Percentiles rank a stretch among this genome's conserved stretches.
phyloP scores from a whole-genome alignment of 2,797 vertebrate species.

The Rhabdomys pumilio region DNA sequence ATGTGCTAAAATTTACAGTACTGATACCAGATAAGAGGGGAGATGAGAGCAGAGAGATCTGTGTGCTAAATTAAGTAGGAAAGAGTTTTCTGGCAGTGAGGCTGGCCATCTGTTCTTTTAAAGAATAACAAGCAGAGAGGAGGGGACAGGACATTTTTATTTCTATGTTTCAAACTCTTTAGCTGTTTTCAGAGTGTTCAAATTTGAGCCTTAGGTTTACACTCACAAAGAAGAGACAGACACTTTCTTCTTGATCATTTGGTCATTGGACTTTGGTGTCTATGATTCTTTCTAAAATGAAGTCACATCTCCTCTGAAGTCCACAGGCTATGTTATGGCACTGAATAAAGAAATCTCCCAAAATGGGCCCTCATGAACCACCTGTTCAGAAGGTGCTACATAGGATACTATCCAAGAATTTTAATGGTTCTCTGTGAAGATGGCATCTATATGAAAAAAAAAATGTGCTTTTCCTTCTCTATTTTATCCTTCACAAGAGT shows the following conservation, averaged over 20 bases:
- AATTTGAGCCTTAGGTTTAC: conserved; percentile 29
- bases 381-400: not conserved
- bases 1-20: not conserved
- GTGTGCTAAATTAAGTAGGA: not conserved
- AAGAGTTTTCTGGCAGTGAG: not conserved
- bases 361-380: not conserved
- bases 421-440: not conserved
- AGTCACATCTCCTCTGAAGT: not conserved
- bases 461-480: not conserved
- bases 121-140: not conserved
- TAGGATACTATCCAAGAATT: not conserved
- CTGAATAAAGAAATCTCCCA: not conserved
- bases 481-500: not conserved
- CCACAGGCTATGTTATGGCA: not conserved
- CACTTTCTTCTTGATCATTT: not conserved
- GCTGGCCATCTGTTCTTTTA: not conserved
- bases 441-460: not conserved
- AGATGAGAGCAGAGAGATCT: not conserved
- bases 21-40: not conserved
- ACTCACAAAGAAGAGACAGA: not conserved
- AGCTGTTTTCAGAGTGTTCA: not conserved
- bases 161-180: not conserved
- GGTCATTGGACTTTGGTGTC: not conserved
- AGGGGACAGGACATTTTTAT: not conserved
- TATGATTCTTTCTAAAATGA: not conserved